Percentiles rank a stretch among this genome's conserved stretches.
phyloP scores from a whole-genome alignment of 2,888 invertebrate species.

The Orgyia antiqua region DNA sequence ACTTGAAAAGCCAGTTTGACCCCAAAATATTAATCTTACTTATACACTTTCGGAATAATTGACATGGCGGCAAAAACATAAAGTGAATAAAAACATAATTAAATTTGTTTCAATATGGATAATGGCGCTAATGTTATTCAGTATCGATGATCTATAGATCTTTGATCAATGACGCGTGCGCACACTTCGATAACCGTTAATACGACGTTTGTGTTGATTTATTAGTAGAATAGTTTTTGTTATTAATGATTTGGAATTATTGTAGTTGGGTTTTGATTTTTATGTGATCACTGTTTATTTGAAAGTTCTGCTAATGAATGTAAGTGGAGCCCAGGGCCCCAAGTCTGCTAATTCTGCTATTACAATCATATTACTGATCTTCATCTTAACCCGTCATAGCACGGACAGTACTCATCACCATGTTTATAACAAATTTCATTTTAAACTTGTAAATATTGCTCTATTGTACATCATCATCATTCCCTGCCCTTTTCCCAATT shows the following conservation, averaged over 20 bases:
- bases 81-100: constrained; percentile 15
- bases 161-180: constrained; percentile 33
- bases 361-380: too few relatives aligned
- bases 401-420: too few relatives aligned
- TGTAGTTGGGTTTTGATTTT: too few relatives aligned
- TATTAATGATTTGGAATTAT: constrained; percentile 10
- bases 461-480: too few relatives aligned
- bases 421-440: too few relatives aligned
- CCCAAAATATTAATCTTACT: constrained; percentile 10
- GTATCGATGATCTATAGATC: constrained; percentile 45
- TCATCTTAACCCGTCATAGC: too few relatives aligned
- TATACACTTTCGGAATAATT: constrained; percentile 2
- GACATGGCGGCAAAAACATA: constrained; percentile 8
- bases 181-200: constrained; percentile 34
- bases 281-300: too few relatives aligned
- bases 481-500: too few relatives aligned
- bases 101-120: constrained; percentile 12
- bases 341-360: too few relatives aligned
- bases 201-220: constrained; percentile 30
- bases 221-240: constrained; percentile 9
- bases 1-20: constrained; percentile 7
- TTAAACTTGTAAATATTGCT: too few relatives aligned
- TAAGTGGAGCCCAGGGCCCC: too few relatives aligned
- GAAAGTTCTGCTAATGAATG: too few relatives aligned
- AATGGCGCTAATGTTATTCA: constrained; percentile 30